Evolutionary conservation across 2,113 vertebrate genomes (phyloP), one percentile per base, ranked within the genome.

Genomic region (Tetraodon nigroviridis): DNA sequence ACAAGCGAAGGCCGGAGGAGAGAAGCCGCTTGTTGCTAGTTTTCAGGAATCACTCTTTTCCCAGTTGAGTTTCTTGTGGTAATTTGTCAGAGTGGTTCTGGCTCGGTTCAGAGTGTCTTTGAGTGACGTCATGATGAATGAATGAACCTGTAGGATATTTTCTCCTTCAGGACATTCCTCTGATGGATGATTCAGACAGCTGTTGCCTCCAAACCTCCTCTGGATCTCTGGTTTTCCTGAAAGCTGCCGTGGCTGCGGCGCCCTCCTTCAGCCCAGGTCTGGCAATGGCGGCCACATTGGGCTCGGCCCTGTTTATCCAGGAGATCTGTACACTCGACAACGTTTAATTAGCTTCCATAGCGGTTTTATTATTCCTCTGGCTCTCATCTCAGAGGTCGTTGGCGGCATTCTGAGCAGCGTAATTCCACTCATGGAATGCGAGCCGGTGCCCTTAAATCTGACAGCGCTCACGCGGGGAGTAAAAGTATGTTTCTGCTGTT

Each of bases 291-390:
- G 61, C 60, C 69, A 56, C 75, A 72, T 71, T 58, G 75, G 69
- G 68, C 69, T 67, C 40, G 2, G 21, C 47, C 59, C 51, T 79
- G 67, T 81, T 85, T 71, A 65, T 69, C 77, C 80, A 71, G 74
- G 71, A 77, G 77, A 79, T 84, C 66, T 76, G 73, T 72, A 88
- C 24, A 17, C 57, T 18, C 54, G 61, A 58, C 64, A 66, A 78
- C 61, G 55, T 86, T 83, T 81, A 86, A 90, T 88, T 84, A 75
- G 72, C 32, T 72, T 84, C 73, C 85, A 77, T 73, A 55, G 83
- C 51, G 74, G 61, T 86, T 83, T 88, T 81, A 88, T 89, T 77
- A 75, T 86, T 63, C 76, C 79, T 67, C 86, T 88, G 52, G 63
- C 87, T 87, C 80, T 76, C 64, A 66, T 78, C 79, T 75, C 75